Percentiles rank a stretch among this genome's conserved stretches.
These are phyloP conservation scores for Rhabditoides inermis DNA, from an alignment of 2,888 invertebrate species.

Conservation along the genomic window DNA sequence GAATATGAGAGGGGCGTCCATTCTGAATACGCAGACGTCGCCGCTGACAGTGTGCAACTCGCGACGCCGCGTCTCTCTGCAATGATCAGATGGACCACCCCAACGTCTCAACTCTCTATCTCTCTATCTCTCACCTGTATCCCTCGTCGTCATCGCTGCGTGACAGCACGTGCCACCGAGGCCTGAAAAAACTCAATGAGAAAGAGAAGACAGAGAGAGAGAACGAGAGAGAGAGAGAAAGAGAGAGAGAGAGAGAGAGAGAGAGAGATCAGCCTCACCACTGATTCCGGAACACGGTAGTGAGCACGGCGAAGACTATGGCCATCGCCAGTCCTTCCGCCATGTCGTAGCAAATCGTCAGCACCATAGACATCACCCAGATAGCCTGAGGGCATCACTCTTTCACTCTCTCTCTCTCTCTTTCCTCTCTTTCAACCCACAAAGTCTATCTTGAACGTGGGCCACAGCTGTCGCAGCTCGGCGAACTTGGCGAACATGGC, in stretches of 20 bases:
- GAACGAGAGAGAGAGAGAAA: not conserved
- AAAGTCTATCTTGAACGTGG: slow-evolving; percentile 48
- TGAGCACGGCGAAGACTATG: slow-evolving; percentile 43
- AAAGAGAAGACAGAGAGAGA: not conserved
- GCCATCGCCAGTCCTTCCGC: slow-evolving; percentile 43
- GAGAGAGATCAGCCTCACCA: slow-evolving; percentile 13
- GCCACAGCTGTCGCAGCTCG: slow-evolving; percentile 44
- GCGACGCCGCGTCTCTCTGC: slow-evolving; percentile 7
- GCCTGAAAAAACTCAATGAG: slow-evolving; percentile 18
- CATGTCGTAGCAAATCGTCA: slow-evolving; percentile 48
- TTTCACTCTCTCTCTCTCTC: not conserved
- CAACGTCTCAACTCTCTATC: slow-evolving; percentile 10
- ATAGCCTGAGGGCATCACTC: slow-evolving; percentile 25
- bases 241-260: not conserved
- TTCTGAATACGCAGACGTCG: slow-evolving; percentile 44
- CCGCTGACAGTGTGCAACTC: slow-evolving; percentile 37
- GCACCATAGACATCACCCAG: slow-evolving; percentile 39
- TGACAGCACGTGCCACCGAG: slow-evolving; percentile 48
- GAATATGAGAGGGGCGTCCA: slow-evolving; percentile 49
- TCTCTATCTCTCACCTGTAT: slow-evolving; percentile 25
- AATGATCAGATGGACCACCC: not conserved
- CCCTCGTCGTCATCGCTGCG: slow-evolving; percentile 28
- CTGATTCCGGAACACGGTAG: slow-evolving; percentile 44
- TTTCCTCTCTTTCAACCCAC: slow-evolving; percentile 15
- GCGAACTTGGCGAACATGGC: slow-evolving; percentile 38